Conservation (phyloP, 2,113 vertebrate species). For the Istiophorus platypterus region DNA sequence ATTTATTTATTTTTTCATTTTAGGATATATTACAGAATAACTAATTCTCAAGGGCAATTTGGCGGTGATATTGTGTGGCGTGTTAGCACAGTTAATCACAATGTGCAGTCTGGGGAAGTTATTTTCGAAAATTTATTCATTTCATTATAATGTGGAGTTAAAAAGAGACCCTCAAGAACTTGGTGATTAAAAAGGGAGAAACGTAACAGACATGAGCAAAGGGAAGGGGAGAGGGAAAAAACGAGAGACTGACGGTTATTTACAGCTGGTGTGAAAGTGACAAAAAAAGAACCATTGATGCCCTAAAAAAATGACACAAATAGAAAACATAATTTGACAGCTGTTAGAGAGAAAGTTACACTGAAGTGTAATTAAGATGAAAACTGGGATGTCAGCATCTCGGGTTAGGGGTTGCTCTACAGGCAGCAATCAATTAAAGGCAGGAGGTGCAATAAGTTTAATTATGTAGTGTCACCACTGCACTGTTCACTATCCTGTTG, state of each 20-base stretch:
- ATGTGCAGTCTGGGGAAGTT: conserved; percentile 62
- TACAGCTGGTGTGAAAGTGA: conserved; percentile 29
- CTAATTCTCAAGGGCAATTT: conserved; percentile 64
- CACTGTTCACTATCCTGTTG: too few species aligned
- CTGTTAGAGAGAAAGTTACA: neutral
- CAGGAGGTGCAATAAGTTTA: neutral
- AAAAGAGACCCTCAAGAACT: conserved; percentile 47
- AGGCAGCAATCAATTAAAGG: neutral
- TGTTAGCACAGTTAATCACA: conserved; percentile 60
- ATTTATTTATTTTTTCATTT: too few species aligned
- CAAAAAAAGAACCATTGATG: neutral
- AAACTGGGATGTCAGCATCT: neutral
- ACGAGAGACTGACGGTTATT: conserved; percentile 27
- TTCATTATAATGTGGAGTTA: conserved; percentile 53
- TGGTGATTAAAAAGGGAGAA: conserved; percentile 56
- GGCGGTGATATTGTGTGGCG: conserved; percentile 44
- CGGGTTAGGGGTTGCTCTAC: conserved; percentile 1
- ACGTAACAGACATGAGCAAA: conserved; percentile 15
- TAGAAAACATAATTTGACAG: conserved; percentile 19
- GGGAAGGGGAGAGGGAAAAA: neutral
- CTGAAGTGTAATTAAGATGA: conserved; percentile 22
- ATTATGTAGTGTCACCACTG: neutral
- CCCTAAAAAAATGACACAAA: conserved; percentile 5
- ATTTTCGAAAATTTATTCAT: conserved; percentile 66
- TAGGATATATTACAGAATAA: conserved; percentile 57